Evolutionary conservation across 1,140 invertebrate genomes (phyloP).

Genomic region (Bactericera cockerelli): DNA sequence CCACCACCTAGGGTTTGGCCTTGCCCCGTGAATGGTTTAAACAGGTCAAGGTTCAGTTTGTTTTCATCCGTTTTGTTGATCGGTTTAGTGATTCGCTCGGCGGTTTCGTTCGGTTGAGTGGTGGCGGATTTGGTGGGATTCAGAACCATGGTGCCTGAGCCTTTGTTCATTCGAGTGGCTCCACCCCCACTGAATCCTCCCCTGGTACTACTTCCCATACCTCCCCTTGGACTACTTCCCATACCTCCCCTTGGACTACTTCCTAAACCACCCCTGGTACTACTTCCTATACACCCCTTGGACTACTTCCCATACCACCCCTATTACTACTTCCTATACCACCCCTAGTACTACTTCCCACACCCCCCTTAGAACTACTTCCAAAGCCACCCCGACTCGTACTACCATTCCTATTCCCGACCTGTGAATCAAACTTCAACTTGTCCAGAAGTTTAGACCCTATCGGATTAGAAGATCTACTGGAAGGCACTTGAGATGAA

Average conservation of each 20-base stretch:
- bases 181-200: neutral
- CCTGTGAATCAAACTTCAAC: neutral
- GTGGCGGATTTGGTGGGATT: constrained; percentile 8
- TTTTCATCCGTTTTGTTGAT: constrained; percentile 10
- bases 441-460: neutral
- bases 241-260: neutral
- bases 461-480: neutral
- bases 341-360: no score
- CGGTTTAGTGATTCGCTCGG: constrained; percentile 8
- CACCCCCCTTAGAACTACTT: no score
- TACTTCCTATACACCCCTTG: no score
- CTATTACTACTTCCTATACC: no score
- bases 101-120: neutral
- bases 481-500: neutral
- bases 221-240: no score
- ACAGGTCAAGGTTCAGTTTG: constrained; percentile 10
- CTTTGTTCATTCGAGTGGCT: constrained; percentile 12
- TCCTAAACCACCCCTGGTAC: no score
- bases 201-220: neutral
- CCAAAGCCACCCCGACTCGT: no score
- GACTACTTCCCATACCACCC: no score
- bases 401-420: no score
- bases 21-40: constrained; percentile 17
- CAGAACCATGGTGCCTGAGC: constrained; percentile 16
- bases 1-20: constrained; percentile 17